Conservation (phyloP, 30 jellyfish, hydroid and myxozoan species). For the Clytia hemisphaerica region DNA sequence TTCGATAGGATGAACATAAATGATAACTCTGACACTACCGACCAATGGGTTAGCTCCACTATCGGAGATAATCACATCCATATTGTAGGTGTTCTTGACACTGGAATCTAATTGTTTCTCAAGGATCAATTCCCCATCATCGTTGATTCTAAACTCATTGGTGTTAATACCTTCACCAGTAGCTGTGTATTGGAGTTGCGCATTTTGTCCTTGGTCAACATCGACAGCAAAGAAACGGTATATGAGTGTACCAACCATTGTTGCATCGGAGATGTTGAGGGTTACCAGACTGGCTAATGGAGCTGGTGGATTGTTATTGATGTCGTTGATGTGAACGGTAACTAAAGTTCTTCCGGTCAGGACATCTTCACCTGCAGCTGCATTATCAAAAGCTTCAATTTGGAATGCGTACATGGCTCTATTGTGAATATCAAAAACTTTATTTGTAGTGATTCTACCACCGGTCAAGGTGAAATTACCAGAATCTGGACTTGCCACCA, state of each 20-base stretch:
- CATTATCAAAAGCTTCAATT: constrained; percentile 66
- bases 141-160: constrained; percentile 35
- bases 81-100: constrained; percentile 10
- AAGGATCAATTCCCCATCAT: constrained; percentile 51
- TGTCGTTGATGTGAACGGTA: constrained; percentile 28
- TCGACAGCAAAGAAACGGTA: constrained; percentile 46
- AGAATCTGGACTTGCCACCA: constrained; percentile 54
- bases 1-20: constrained; percentile 32
- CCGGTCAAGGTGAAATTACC: constrained; percentile 61
- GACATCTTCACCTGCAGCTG: constrained; percentile 38
- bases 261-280: constrained; percentile 28
- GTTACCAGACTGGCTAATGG: constrained; percentile 23
- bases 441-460: constrained; percentile 34
- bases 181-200: constrained; percentile 30
- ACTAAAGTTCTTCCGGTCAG: constrained; percentile 48
- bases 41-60: constrained; percentile 4
- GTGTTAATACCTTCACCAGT: constrained; percentile 26
- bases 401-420: constrained; percentile 15
- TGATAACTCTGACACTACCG: neutral
- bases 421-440: constrained; percentile 35
- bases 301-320: constrained; percentile 52
- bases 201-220: constrained; percentile 51
- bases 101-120: constrained; percentile 24
- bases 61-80: constrained; percentile 18
- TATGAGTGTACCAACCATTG: constrained; percentile 39